Evolutionary conservation across 2,113 vertebrate genomes (phyloP), one percentile per base, ranked within the genome.

Genomic region (Vulpes ferrilata): DNA sequence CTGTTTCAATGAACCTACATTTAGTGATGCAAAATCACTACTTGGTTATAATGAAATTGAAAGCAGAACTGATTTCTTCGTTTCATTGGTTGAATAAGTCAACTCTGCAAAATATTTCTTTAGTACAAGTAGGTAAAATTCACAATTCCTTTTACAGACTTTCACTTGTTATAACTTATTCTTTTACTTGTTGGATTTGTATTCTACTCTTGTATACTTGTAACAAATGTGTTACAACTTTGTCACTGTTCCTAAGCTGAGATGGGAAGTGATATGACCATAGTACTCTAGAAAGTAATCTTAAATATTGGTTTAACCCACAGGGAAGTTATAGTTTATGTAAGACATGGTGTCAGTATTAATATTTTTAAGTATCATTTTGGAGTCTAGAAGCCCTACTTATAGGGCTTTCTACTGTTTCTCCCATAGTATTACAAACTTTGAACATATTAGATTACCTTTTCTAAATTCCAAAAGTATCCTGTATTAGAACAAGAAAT

Each of bases 51-150:
- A 82, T 48, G 32, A 94, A 74, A 65, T 30, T n/a, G 19, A 87
- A 53, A 76, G 60, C 25, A 88, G 35, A 93, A 71, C 43, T 81
- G 11, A 81, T 96, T 94, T 96, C 10, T 73, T 97, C 73, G 90
- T 74, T 51, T 94, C 80, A 60, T 57, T 82, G 59, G 38, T 85
- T 95, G 51, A 93, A 74, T 89, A 82, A 96, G 82, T 88, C 55
- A 89, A 59, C 23, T 55, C 17, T 62, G 8, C 5, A 79, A 78
- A 94, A 22, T 62, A 80, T 79, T 59, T 89, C 62, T 91, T 93
- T 81, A 60, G 53, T 43, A 71, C 25, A 88, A 93, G 25, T 43
- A 23, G 27, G 16, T 51, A 95, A 86, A 82, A 81, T 3, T 67
- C 38, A 89, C 11, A 38, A 88, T 81, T 74, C 8, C 15, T 48